Conservation (phyloP, 2,888 invertebrate genomes). For the Diaperis boleti region DNA sequence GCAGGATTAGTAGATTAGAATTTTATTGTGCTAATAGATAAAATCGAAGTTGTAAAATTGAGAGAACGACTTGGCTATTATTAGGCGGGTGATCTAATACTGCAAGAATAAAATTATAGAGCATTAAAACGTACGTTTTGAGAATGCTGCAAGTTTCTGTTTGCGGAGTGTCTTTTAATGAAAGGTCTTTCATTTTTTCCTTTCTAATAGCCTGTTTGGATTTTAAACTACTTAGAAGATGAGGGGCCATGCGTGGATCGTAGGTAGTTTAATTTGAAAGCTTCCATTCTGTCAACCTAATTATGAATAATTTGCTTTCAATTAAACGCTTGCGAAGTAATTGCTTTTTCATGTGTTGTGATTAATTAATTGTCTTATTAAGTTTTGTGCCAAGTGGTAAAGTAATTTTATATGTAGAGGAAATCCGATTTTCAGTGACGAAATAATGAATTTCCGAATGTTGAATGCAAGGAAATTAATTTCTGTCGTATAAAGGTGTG, state of each 20-base stretch:
- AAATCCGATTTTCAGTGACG: background rate
- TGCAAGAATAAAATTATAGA: too few relatives aligned
- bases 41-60: background rate
- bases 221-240: background rate
- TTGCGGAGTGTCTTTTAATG: background rate
- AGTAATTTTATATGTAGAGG: slow-evolving; percentile 15
- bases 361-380: slow-evolving; percentile 8
- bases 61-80: background rate
- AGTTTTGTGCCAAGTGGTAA: slow-evolving; percentile 13
- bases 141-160: background rate
- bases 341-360: slow-evolving; percentile 7
- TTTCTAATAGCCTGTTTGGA: background rate
- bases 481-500: slow-evolving; percentile 7
- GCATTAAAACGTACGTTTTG: too few relatives aligned
- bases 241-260: background rate
- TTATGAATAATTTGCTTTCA: slow-evolving; percentile 9
- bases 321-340: slow-evolving; percentile 6
- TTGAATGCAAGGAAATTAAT: slow-evolving; percentile 12
- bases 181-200: background rate
- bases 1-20: background rate
- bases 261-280: slow-evolving; percentile 20
- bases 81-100: too few relatives aligned
- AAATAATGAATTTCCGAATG: background rate
- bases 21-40: background rate
- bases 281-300: slow-evolving; percentile 6